Percentiles rank a stretch among this genome's conserved stretches.
Conservation (phyloP, 2,797 vertebrate genomes). For the Lepilemur septentrionalis region DNA sequence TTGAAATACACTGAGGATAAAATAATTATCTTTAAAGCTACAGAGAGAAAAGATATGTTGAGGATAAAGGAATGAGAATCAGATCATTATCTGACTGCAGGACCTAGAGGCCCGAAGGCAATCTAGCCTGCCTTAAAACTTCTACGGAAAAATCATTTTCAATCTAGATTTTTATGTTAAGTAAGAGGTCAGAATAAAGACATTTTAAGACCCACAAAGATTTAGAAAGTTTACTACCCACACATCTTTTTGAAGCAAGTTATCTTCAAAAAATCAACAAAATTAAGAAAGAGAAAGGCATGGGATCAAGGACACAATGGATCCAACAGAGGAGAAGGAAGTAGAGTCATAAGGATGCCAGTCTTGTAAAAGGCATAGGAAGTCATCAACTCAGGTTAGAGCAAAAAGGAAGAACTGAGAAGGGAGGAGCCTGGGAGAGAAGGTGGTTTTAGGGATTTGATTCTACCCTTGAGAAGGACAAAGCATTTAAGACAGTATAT, state of each 20-base stretch:
- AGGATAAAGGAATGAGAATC: constrained; percentile 10
- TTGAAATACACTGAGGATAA: constrained; percentile 7
- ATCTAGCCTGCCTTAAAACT: not conserved
- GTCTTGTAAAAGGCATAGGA: not conserved
- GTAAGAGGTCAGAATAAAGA: constrained; percentile 7
- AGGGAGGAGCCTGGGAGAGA: not conserved
- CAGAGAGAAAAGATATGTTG: not conserved
- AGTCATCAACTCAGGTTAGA: not conserved
- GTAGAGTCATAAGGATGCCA: not conserved
- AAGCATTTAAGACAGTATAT: not conserved
- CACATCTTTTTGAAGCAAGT: constrained; percentile 20
- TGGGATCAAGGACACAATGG: not conserved
- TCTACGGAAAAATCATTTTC: not conserved
- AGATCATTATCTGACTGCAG: not conserved
- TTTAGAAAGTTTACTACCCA: constrained; percentile 16
- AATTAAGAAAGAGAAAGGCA: not conserved
- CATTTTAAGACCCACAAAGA: not conserved
- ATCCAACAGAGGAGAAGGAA: not conserved
- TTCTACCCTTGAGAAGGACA: not conserved
- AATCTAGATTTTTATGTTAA: not conserved
- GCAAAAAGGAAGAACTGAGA: not conserved
- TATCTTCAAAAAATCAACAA: not conserved
- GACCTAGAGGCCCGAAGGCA: not conserved
- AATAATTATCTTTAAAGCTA: constrained; percentile 35
- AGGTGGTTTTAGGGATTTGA: not conserved